Percentiles rank a stretch among this genome's conserved stretches.
phyloP scores from a whole-genome alignment of 2,888 invertebrate species.

The Drosophila vallismaia region DNA sequence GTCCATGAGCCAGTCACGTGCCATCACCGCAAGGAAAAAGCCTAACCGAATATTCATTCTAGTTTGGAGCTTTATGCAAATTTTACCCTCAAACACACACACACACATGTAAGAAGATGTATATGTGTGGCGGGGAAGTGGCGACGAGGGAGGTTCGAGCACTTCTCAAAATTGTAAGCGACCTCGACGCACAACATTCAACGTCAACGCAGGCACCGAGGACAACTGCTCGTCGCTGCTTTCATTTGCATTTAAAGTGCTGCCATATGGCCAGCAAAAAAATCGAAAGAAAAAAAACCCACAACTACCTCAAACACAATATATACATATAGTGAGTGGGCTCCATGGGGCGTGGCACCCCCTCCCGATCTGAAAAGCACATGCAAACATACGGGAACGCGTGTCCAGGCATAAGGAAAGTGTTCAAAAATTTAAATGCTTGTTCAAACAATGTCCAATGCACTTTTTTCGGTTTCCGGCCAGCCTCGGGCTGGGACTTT shows the following conservation, averaged over 20 bases:
- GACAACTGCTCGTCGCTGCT: constrained; percentile 51
- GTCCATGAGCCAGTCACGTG: constrained; percentile 59
- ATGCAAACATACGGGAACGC: constrained; percentile 15
- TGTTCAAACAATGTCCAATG: constrained; percentile 31
- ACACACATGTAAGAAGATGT: constrained; percentile 18
- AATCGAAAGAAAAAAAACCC: constrained; percentile 6
- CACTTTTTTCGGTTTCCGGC: constrained; percentile 17
- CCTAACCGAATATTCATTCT: constrained; percentile 72
- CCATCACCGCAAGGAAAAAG: constrained; percentile 55
- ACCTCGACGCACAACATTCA: constrained; percentile 67
- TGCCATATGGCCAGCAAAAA: constrained; percentile 72
- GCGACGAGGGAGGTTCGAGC: constrained; percentile 39
- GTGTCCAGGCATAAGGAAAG: constrained; percentile 38
- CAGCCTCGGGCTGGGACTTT: not conserved
- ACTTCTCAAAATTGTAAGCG: constrained; percentile 69
- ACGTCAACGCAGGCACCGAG: constrained; percentile 55
- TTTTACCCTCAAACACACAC: constrained; percentile 26
- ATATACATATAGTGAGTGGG: constrained; percentile 5
- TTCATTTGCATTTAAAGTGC: constrained; percentile 78
- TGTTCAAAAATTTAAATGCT: constrained; percentile 39
- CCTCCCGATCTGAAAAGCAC: constrained; percentile 8
- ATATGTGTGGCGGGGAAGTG: too few species aligned
- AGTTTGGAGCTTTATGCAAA: constrained; percentile 74
- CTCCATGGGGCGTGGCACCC: constrained; percentile 28
- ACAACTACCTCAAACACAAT: constrained; percentile 9